Base-by-base conservation (phyloP, 2,888 invertebrate genomes). In the Leucophenga montana region DNA sequence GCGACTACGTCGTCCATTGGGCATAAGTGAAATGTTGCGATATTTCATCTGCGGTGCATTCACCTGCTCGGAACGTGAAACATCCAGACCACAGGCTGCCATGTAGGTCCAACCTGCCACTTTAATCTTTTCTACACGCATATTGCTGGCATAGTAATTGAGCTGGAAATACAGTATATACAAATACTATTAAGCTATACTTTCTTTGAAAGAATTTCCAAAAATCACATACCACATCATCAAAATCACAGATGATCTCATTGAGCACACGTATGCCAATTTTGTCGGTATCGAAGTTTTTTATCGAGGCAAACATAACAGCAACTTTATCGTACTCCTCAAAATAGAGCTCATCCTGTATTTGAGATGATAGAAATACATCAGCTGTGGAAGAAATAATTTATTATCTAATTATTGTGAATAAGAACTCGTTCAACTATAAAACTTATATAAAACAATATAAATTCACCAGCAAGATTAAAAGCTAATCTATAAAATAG, bases 71-170 rank as follows among this genome's bases (percentile, higher is more conserved):
- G 93, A 91, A 66, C 93, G 90, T 39, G 92, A 93, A 0, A 95
- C 93, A 79, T 95, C 94, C 62, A 98, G 90, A 0, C 98, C 98
- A 83, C 96, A 96, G 0, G 97, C 98, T 1, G 97, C 98, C 98
- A 98, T 98, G 83, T 98, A 98, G 0, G 98, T 98, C 91, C 96
- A 96, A 71, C 97, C 97, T 61, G 97, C 97, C 68, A 98, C 94
- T 90, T 98, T 98, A 46, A 98, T 98, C 89, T 98, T 98, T 88
- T 99, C 98, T 9, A 99, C 94, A 79, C 93, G 92, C 71, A 92
- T 89, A 66, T 92, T 90, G 0, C 90, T 83, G 14, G 82, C 83
- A 59, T 91, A 91, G 3, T 90, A 89, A 56, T 93, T 91, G 4
- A 96, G 89, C 69, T 96, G 87, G 0, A 18, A 16, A 33, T 18